These are phyloP conservation scores for Sesia apiformis DNA, from an alignment of 2,888 invertebrate species.

Conservation along the genomic window DNA sequence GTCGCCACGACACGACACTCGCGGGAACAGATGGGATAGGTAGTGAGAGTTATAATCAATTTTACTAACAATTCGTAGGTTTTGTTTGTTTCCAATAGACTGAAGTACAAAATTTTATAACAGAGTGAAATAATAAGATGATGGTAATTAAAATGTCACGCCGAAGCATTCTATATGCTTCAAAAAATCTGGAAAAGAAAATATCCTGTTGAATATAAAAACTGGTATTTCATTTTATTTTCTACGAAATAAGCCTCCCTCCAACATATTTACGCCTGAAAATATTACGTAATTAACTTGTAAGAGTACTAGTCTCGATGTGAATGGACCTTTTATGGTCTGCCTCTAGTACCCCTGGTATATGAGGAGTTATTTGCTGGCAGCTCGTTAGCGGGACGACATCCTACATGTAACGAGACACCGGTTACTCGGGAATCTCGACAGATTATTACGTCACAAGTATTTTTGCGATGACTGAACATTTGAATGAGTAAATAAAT, in stretches of 20 bases:
- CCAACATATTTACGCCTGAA: background rate
- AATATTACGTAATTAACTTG: background rate
- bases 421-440: slow-evolving; percentile 29
- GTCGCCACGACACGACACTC: too few relatives aligned
- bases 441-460: slow-evolving; percentile 23
- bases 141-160: too few relatives aligned
- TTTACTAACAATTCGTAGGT: too few relatives aligned
- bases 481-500: too few relatives aligned
- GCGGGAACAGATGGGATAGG: too few relatives aligned
- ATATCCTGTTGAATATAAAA: background rate
- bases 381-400: slow-evolving; percentile 51
- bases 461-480: background rate
- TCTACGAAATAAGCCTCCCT: background rate
- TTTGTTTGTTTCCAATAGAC: too few relatives aligned
- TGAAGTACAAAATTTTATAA: too few relatives aligned
- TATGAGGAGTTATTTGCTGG: slow-evolving; percentile 54
- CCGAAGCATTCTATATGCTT: too few relatives aligned
- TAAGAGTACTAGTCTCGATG: background rate
- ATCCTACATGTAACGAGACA: slow-evolving; percentile 46
- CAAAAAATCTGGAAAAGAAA: too few relatives aligned
- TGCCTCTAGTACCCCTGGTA: slow-evolving; percentile 13
- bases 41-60: too few relatives aligned
- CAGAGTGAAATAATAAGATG: too few relatives aligned
- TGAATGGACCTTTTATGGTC: slow-evolving; percentile 5
- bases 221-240: background rate